Base-by-base conservation (phyloP, 1,140 invertebrate species). In the Drosophila santomea region DNA sequence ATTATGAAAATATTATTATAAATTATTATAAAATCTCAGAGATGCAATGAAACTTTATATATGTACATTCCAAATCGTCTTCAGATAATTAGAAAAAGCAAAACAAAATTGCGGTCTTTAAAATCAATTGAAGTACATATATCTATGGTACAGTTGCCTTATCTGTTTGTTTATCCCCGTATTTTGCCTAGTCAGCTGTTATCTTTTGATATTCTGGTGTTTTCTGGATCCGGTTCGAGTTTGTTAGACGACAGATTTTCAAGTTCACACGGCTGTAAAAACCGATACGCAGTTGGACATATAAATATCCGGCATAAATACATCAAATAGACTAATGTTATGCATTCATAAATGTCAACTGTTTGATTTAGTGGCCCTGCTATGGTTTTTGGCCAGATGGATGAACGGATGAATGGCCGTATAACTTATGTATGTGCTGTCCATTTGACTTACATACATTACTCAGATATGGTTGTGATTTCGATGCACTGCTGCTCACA, bases 191-290 rank as follows among this genome's bases (percentile, higher is more conserved):
- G 50, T 52, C 50, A 52, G 32, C 12, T 20, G 15, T 20, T 52
- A 52, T 52, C 50, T 36, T 52, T 36, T 14, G 41, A 55, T 28
- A 61, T 61, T 44, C 45, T 32, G 48, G 28, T 11, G n/a, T 32
- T 48, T 25, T 32, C 15, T 15, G 7, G 17, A 72, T 78, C 78
- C 68, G 48, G 81, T 85, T 78, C 10, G 36, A 43, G 10, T 32
- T 78, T 25, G 63, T 77, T 85, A 8, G 44, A 35, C 6, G 17
- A 45, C 80, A 83, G 47, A 74, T 75, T 83, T 71, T 83, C 63
- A 69, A 74, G 39, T 83, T 82, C 80, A 58, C 80, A 82, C 78
- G 74, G 47, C 63, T 35, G 32, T 78, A 78, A 81, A 82, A 12
- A n/a, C 8, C 20, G 58, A 57, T 56, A 57, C 54, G 75, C 59